Conservation (phyloP, 2,797 vertebrate species). For the Cynodonichthys magdalenae region DNA sequence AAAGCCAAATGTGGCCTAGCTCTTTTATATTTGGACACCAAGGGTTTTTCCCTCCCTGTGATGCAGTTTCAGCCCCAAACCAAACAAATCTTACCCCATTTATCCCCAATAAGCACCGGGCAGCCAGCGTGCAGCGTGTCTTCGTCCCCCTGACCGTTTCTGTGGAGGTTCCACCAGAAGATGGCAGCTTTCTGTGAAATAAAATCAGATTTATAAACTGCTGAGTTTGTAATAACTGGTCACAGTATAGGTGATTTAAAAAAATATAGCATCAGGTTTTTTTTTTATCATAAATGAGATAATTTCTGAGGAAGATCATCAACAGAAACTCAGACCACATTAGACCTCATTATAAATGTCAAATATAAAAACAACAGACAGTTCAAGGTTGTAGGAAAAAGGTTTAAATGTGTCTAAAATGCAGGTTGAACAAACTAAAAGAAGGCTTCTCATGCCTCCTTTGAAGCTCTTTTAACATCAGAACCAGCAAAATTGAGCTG, state of each 20-base stretch:
- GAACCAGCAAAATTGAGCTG: background rate
- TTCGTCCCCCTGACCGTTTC: conserved; percentile 85
- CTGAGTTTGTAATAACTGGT: too few relatives aligned
- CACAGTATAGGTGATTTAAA: too few relatives aligned
- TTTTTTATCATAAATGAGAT: too few relatives aligned
- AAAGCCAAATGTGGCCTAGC: conserved; percentile 53
- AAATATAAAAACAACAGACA: background rate
- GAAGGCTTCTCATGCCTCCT: background rate
- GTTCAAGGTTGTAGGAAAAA: background rate
- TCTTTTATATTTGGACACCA: conserved; percentile 15
- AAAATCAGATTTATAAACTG: background rate
- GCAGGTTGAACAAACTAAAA: background rate
- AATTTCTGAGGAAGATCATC: background rate
- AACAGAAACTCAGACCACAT: background rate
- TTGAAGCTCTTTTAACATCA: background rate
- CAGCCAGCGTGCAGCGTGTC: conserved; percentile 94
- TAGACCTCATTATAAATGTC: background rate
- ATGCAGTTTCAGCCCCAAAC: background rate
- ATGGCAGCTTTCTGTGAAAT: conserved; percentile 88
- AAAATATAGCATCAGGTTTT: too few relatives aligned
- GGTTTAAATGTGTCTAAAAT: background rate
- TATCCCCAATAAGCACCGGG: conserved; percentile 91
- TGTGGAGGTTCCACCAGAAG: conserved; percentile 97
- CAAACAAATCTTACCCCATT: conserved; percentile 87
- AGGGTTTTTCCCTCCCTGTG: too few relatives aligned